A percentile compares a stretch with the other conserved stretches of the same genome.
Conservation (phyloP, 2,113 vertebrate genomes). For the Charadrius vociferus region DNA sequence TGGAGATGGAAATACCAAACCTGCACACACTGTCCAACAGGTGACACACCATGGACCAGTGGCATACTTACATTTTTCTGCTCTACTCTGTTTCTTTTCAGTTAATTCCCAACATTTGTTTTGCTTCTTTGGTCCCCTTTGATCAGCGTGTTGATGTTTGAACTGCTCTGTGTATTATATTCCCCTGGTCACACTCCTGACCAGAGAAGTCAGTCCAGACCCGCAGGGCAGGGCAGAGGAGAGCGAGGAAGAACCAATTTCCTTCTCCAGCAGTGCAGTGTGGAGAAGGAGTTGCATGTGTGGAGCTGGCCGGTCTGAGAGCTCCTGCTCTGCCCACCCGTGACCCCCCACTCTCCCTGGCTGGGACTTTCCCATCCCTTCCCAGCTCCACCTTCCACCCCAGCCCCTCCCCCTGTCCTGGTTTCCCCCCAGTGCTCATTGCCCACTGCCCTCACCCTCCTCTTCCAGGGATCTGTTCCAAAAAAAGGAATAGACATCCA, state of each 20-base stretch:
- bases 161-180: neutral
- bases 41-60: neutral
- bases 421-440: accelerated
- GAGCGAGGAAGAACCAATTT: neutral
- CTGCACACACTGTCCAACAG: neutral
- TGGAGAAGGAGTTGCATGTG: neutral
- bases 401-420: accelerated
- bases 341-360: neutral
- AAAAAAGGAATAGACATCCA: neutral
- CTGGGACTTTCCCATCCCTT: neutral
- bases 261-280: neutral
- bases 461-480: neutral
- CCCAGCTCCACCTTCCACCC: neutral
- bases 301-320: neutral
- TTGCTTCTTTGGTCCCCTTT: neutral
- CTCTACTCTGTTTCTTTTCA: neutral
- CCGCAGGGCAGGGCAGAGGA: neutral
- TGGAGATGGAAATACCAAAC: neutral
- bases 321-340: accelerated
- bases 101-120: neutral
- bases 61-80: neutral
- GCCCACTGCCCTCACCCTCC: neutral
- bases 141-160: neutral
- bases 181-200: neutral
- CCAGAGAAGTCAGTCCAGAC: neutral